Percentiles rank a stretch among this genome's conserved stretches.
Conservation (phyloP, 2,888 invertebrate genomes). For the Sarcophaga carnaria region DNA sequence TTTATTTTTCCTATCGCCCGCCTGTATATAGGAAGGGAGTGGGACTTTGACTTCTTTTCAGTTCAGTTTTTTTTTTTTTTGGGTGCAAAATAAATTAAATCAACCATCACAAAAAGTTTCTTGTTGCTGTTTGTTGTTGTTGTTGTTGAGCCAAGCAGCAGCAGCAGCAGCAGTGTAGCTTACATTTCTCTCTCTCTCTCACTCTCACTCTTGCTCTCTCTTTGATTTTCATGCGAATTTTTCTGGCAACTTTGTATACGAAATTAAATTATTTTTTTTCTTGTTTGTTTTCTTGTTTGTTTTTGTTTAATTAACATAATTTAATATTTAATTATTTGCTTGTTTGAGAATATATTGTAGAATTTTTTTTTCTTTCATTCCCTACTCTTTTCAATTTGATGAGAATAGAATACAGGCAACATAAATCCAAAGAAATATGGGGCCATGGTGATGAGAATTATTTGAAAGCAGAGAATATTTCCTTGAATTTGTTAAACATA, state of each 20-base stretch:
- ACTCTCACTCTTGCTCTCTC: too few relatives aligned
- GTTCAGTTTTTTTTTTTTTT: neutral
- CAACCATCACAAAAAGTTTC: neutral
- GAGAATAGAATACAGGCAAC: neutral
- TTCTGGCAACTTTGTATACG: conserved; percentile 13
- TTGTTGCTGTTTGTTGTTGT: neutral
- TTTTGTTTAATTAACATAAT: conserved; percentile 21
- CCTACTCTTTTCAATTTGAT: neutral
- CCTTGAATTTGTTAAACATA: too few relatives aligned
- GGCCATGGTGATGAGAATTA: too few relatives aligned
- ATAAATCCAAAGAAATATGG: too few relatives aligned
- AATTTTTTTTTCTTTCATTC: neutral
- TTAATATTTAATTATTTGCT: conserved; percentile 12
- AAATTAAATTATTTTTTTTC: neutral
- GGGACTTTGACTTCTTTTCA: conserved; percentile 28
- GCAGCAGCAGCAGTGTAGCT: neutral
- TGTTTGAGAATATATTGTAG: neutral
- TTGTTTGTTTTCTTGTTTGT: too few relatives aligned
- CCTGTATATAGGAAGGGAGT: neutral
- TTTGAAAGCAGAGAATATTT: too few relatives aligned
- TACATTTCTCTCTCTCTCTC: too few relatives aligned
- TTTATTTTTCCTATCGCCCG: conserved; percentile 5
- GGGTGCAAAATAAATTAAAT: conserved; percentile 31
- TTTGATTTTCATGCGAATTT: too few relatives aligned
- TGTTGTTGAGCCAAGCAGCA: neutral